Evolutionary conservation across 1,140 invertebrate species (phyloP).

Genomic region (Diplogasteroides magnus): DNA sequence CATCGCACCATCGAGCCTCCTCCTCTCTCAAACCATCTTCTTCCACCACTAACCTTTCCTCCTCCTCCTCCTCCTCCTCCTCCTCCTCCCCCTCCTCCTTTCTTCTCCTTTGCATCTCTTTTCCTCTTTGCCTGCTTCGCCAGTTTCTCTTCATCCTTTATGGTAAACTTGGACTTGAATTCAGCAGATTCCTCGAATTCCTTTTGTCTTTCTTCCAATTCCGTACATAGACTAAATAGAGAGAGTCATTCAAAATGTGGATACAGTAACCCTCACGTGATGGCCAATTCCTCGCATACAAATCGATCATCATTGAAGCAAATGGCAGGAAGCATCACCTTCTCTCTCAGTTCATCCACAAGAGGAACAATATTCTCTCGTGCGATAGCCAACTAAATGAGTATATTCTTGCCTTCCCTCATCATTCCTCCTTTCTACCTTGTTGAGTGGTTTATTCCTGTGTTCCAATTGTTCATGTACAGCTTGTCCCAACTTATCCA

Average conservation of each 20-base stretch:
- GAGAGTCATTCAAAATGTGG: too few species aligned
- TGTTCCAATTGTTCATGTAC: constrained; percentile 49
- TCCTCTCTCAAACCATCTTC: too few species aligned
- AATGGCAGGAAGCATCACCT: constrained; percentile 45
- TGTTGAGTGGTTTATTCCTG: constrained; percentile 46
- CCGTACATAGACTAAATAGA: background rate
- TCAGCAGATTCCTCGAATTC: constrained; percentile 39
- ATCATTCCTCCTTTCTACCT: too few species aligned
- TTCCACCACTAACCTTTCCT: too few species aligned
- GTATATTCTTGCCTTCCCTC: too few species aligned
- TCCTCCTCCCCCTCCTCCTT: constrained; percentile 42
- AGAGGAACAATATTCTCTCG: constrained; percentile 46
- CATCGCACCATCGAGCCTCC: too few species aligned
- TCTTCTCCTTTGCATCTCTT: constrained; percentile 46
- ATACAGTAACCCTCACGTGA: too few species aligned
- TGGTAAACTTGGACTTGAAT: constrained; percentile 43
- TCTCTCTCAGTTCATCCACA: constrained; percentile 43
- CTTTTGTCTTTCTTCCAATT: constrained; percentile 32
- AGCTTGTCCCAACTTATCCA: constrained; percentile 35
- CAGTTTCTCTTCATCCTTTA: constrained; percentile 41
- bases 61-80: constrained; percentile 31
- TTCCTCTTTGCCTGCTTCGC: constrained; percentile 46
- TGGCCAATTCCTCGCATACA: constrained; percentile 47
- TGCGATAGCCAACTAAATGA: constrained; percentile 38
- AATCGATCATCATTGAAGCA: constrained; percentile 54